phyloP scores from a whole-genome alignment of 2,888 invertebrate species.

The Lasioglossum malachurum region DNA sequence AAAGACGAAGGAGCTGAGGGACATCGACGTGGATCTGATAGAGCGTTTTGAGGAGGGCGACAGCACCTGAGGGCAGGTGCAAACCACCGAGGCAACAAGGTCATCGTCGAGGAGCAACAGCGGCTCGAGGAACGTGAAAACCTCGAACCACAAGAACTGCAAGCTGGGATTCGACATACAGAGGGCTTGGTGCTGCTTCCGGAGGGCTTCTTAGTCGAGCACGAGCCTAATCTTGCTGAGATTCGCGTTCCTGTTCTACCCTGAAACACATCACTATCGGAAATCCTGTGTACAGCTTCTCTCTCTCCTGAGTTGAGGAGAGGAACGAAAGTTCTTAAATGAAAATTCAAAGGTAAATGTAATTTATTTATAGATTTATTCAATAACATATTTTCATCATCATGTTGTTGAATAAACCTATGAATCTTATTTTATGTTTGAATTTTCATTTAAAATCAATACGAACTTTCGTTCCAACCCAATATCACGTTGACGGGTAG shows the following conservation, averaged over 20 bases:
- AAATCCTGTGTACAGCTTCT: background rate
- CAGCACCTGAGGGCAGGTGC: constrained; percentile 80
- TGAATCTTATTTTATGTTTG: background rate
- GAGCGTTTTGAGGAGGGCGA: constrained; percentile 77
- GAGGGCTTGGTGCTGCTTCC: constrained; percentile 86
- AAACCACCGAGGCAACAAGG: constrained; percentile 75
- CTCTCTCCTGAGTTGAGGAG: background rate
- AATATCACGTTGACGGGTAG: background rate
- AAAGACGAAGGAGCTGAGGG: constrained; percentile 62
- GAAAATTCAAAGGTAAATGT: background rate
- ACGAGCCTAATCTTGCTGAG: background rate
- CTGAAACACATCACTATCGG: background rate
- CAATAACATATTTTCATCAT: background rate
- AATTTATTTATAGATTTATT: background rate
- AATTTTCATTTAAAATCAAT: background rate
- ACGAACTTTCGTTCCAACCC: background rate
- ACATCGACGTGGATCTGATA: constrained; percentile 78
- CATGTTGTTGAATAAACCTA: background rate
- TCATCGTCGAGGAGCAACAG: constrained; percentile 64
- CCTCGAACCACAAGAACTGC: constrained; percentile 71
- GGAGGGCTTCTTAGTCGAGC: constrained; percentile 82
- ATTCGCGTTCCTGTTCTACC: background rate
- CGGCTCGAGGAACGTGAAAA: constrained; percentile 68
- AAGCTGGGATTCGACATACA: constrained; percentile 85
- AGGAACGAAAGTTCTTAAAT: background rate